These are phyloP conservation scores for Nixonia krombeini DNA, from an alignment of 1,140 invertebrate genomes.

Conservation along the genomic window DNA sequence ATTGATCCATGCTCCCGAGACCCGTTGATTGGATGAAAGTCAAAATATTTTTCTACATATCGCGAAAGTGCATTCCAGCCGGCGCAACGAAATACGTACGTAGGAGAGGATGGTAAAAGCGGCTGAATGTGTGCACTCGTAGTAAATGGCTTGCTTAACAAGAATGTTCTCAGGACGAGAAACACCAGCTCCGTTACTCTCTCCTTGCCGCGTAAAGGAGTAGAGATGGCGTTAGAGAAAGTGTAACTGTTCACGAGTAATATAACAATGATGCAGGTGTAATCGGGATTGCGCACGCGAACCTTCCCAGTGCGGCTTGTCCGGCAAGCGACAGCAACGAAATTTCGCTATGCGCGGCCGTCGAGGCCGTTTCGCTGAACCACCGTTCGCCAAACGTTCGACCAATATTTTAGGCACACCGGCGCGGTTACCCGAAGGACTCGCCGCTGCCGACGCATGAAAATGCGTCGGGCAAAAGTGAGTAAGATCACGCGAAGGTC, in stretches of 20 bases:
- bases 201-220: conserved; percentile 44
- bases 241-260: conserved; percentile 69
- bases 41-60: conserved; percentile 33
- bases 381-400: too few species aligned
- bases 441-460: too few species aligned
- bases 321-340: not conserved
- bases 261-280: conserved; percentile 67
- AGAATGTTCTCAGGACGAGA: conserved; percentile 41
- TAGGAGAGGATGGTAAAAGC: conserved; percentile 39
- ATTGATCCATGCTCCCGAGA: conserved; percentile 24
- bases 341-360: not conserved
- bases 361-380: too few species aligned
- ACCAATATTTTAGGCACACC: too few species aligned
- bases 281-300: conserved; percentile 65
- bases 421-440: too few species aligned
- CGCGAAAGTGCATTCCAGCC: conserved; percentile 20
- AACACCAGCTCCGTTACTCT: conserved; percentile 49
- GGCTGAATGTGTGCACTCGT: conserved; percentile 15
- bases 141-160: conserved; percentile 38
- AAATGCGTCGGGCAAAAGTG: too few species aligned
- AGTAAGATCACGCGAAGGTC: too few species aligned
- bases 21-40: conserved; percentile 28
- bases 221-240: conserved; percentile 62
- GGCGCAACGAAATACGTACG: conserved; percentile 26
- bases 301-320: conserved; percentile 5